phyloP scores from a whole-genome alignment of 2,797 vertebrate species.

The Triplophysa bombifrons region DNA sequence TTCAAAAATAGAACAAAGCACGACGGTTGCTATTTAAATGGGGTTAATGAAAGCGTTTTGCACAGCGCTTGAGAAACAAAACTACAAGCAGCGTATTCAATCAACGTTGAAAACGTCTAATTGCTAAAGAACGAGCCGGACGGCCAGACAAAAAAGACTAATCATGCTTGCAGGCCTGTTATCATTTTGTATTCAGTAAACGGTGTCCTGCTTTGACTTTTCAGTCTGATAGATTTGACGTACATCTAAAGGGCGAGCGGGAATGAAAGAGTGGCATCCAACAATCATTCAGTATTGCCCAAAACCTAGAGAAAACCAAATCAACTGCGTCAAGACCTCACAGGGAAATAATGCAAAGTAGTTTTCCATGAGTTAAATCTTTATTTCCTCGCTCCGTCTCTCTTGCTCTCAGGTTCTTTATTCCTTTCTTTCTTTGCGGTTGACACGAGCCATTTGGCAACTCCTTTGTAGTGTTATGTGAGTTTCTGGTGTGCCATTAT shows the following conservation, averaged over 20 bases:
- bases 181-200: slow-evolving; percentile 29
- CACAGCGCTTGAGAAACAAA: slow-evolving; percentile 33
- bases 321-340: slow-evolving; percentile 48
- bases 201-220: slow-evolving; percentile 48
- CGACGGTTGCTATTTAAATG: background rate
- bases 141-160: slow-evolving; percentile 36
- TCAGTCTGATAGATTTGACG: slow-evolving; percentile 57
- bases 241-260: slow-evolving; percentile 45
- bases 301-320: slow-evolving; percentile 56
- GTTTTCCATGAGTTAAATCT: background rate
- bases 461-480: slow-evolving; percentile 37
- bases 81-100: slow-evolving; percentile 34
- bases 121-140: slow-evolving; percentile 28
- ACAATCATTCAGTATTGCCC: slow-evolving; percentile 48
- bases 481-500: slow-evolving; percentile 54
- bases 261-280: slow-evolving; percentile 57
- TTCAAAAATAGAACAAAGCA: slow-evolving; percentile 12
- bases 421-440: slow-evolving; percentile 22
- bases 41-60: slow-evolving; percentile 9
- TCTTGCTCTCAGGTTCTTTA: slow-evolving; percentile 7
- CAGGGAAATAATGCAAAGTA: slow-evolving; percentile 48
- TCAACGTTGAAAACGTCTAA: slow-evolving; percentile 8
- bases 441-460: slow-evolving; percentile 44
- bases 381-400: background rate
- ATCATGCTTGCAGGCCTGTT: slow-evolving; percentile 31